These are phyloP conservation scores for Oryzias melastigma DNA, from an alignment of 2,113 vertebrate species.

Conservation along the genomic window DNA sequence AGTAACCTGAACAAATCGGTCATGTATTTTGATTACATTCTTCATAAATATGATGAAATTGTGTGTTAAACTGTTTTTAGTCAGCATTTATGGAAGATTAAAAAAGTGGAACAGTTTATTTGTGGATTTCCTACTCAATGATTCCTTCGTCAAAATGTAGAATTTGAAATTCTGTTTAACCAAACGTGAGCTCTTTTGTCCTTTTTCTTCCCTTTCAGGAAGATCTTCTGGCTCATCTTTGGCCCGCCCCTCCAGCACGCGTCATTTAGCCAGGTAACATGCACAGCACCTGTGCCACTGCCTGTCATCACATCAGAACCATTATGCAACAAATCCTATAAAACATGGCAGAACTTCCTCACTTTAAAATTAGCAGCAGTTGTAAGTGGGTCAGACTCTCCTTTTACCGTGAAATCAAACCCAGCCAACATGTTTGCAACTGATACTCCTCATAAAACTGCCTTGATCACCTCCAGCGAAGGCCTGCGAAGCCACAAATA, in stretches of 20 bases:
- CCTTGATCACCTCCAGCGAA: slow-evolving; percentile 36
- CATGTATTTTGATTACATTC: no score
- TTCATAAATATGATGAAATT: no score
- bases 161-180: neutral
- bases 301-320: neutral
- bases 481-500: slow-evolving; percentile 24
- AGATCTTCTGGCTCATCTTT: slow-evolving; percentile 42
- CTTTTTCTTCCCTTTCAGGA: slow-evolving; percentile 29
- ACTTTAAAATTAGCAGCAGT: neutral
- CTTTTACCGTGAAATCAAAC: slow-evolving; percentile 29
- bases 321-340: slow-evolving; percentile 1
- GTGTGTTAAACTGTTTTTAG: no score
- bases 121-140: no score
- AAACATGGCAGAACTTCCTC: neutral
- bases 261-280: slow-evolving; percentile 85
- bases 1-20: no score
- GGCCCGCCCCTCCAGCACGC: slow-evolving; percentile 67
- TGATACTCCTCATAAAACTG: slow-evolving; percentile 30
- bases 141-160: no score
- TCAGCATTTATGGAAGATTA: no score
- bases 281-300: neutral
- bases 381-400: slow-evolving; percentile 2
- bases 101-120: no score
- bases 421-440: slow-evolving; percentile 21
- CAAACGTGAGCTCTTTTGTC: neutral